Percentiles rank a stretch among this genome's conserved stretches.
Evolutionary conservation across 2,113 vertebrate genomes (phyloP).

Genomic region (Psilopsiagon aurifrons): DNA sequence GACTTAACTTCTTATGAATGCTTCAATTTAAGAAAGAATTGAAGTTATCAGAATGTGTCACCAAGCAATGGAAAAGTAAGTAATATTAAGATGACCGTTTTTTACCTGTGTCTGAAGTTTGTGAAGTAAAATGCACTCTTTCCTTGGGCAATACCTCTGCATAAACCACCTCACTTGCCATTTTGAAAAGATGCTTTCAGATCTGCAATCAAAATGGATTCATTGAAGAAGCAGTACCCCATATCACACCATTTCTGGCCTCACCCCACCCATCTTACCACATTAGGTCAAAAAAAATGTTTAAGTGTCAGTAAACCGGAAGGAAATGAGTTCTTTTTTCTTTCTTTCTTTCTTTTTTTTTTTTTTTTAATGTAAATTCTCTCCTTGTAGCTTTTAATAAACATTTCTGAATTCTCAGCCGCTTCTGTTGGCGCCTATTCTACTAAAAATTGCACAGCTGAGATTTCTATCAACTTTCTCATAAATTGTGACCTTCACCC

Average conservation of each 20-base stretch:
- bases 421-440: not conserved
- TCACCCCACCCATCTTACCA: not conserved
- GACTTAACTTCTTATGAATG: too few relatives aligned
- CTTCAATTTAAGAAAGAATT: not conserved
- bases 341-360: not conserved
- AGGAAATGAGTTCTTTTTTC: slow-evolving; percentile 6
- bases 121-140: not conserved
- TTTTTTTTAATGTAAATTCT: not conserved
- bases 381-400: not conserved
- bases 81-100: not conserved
- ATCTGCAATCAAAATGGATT: slow-evolving; percentile 13
- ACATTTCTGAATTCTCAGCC: not conserved
- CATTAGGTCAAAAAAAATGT: not conserved
- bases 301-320: not conserved
- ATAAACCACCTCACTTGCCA: slow-evolving; percentile 39
- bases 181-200: slow-evolving; percentile 1
- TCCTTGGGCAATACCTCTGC: not conserved
- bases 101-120: slow-evolving; percentile 25
- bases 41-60: not conserved
- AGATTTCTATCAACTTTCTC: not conserved
- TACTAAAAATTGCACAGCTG: not conserved
- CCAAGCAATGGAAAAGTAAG: not conserved
- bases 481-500: not conserved
- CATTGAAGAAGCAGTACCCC: not conserved
- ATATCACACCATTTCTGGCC: not conserved